A percentile compares a stretch with the other conserved stretches of the same genome.
Evolutionary conservation across 1,140 invertebrate genomes (phyloP).

Genomic region (Arctopsyche grandis): DNA sequence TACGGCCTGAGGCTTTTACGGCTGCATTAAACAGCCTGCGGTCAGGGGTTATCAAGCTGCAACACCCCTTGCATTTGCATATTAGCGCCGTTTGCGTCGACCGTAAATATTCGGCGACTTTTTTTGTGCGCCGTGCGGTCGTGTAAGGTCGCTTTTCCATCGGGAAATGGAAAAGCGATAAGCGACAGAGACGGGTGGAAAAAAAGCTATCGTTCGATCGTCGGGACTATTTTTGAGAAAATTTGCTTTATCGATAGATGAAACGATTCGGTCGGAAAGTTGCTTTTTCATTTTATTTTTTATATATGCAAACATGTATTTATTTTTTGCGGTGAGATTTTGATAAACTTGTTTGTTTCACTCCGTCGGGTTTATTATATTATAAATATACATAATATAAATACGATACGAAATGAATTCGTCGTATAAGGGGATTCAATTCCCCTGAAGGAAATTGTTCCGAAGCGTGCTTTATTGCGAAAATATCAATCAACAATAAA

Average conservation of each 20-base stretch:
- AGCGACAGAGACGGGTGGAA: background rate
- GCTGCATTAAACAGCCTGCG: background rate
- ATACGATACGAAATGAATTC: too few species aligned
- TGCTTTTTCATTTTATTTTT: background rate
- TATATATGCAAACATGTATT: too few species aligned
- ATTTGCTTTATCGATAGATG: slow-evolving; percentile 18
- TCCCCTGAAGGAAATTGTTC: background rate
- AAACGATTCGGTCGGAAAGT: background rate
- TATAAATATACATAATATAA: too few species aligned
- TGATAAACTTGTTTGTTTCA: background rate
- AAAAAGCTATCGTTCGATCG: too few species aligned
- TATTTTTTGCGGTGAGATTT: background rate
- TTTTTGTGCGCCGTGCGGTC: slow-evolving; percentile 7
- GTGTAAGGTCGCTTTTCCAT: background rate
- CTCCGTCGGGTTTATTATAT: too few species aligned
- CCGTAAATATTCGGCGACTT: background rate
- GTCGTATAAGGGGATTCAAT: slow-evolving; percentile 11
- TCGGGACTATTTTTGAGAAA: background rate
- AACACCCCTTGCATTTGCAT: slow-evolving; percentile 12
- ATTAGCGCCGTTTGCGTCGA: background rate
- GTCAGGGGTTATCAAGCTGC: background rate
- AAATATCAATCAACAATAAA: slow-evolving; percentile 12
- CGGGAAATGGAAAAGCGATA: background rate
- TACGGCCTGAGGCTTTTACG: background rate
- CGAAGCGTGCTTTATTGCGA: background rate